Evolutionary conservation across 2,113 vertebrate species (phyloP), one percentile per base, ranked within the genome.

Genomic region (Anthoscopus minutus): DNA sequence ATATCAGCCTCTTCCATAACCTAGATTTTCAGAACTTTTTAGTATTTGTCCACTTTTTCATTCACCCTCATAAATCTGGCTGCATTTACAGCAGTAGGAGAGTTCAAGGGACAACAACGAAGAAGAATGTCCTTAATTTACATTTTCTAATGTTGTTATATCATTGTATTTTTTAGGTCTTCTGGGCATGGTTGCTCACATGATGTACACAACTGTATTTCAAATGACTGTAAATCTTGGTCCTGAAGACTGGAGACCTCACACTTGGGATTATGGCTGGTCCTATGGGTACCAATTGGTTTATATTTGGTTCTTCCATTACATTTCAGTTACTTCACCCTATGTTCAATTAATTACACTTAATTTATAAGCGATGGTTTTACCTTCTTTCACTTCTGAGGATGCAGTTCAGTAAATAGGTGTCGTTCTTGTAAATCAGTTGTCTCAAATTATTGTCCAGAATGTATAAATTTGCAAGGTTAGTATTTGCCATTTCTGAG

Each of bases 121-220:
- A 31, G 33, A 84, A 22, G 30, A 67, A 40, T 17, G 16, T 7
- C 16, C 40, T 51, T n/a, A 18, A 11, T 86, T 65, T 70, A 5
- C 15, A 24, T 81, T 71, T 86, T 53, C 37, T 86, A 31, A 88
- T 78, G 10, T 33, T 42, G 20, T 48, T 61, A 23, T 38, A 18
- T 13, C 42, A 4, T 56, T 83, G 3, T 83, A 14, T 73, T 82
- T 96, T 95, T 54, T 94, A 99, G 99, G 99, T 95, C 98, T 99
- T 71, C 96, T 99, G 82, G 99, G 99, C 21, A 99, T 99, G 99
- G 99, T 99, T 44, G 99, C 99, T 69, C 99, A 99, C 95, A 99
- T 99, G 99, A 99, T 99, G 99, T 99, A 99, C 95, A 99, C 99
- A 10, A 99, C 99, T 54, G 99, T 99, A 25, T 99, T 99, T 97